Evolutionary conservation across 2,888 invertebrate genomes (phyloP), one percentile per base, ranked within the genome.

Genomic region (Lissonota sp.): DNA sequence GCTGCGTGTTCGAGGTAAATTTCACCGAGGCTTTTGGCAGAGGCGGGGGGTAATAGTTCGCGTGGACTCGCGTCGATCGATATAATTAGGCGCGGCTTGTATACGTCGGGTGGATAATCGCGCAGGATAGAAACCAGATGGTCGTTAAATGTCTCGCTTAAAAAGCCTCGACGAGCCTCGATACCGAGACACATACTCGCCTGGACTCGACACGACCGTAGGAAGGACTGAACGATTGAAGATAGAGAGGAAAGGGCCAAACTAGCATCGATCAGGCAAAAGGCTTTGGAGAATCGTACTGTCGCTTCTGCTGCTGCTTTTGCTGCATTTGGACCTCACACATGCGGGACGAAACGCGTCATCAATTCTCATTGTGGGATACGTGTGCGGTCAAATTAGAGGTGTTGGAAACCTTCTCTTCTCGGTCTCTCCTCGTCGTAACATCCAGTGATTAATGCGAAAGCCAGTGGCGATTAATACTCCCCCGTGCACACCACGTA

Each of bases 361-460:
- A 89, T 91, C 90, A 91, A 91, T 91, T 87, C 89, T 91, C 88
- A 90, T 91, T 90, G 90, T 84, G 85, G 84, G 85, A 84, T 84
- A 88, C 81, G 74, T 71, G 82, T 82, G 90, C 86, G 88, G 87
- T 87, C 88, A 87, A 89, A 88, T 89, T 88, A 88, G 88, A 89
- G 85, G 89, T 85, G 84, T 85, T 85, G 87, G 88, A 88, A 75
- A 75, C 37, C 75, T 71, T 62, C 74, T 79, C 74, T 71, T 74
- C 80, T 70, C 69, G 69, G 26, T 79, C 70, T 79, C 74, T 82
- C 79, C 58, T 72, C 74, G 71, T 57, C 67, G 42, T 51, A 58
- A 85, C 84, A 83, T 86, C 75, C 71, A 75, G 84, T 88, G 88
- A 89, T 89, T 89, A 89, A 89, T 89, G 86, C 86, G 82, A 49